Evolutionary conservation across 2,888 invertebrate species (phyloP).

Genomic region (Andrena haemorrhoa): DNA sequence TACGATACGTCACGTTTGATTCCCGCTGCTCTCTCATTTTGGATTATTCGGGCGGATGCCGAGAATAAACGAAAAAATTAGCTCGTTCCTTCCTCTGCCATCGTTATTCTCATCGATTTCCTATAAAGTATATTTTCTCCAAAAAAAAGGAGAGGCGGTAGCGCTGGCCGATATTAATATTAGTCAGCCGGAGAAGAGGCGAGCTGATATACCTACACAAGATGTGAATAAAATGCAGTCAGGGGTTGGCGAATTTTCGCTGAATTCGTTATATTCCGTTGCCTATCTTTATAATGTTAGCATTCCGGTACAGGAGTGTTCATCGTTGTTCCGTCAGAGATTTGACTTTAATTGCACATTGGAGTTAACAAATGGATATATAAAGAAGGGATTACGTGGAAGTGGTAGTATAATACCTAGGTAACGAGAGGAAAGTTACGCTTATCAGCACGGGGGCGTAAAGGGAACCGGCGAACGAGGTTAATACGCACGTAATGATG

Average conservation of each 20-base stretch:
- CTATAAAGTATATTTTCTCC: constrained; percentile 16
- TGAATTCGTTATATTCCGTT: not conserved
- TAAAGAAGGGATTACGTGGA: not conserved
- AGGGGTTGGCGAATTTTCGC: not conserved
- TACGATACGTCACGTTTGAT: not conserved
- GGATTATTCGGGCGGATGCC: not conserved
- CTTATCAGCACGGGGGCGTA: not conserved
- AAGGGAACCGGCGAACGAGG: constrained; percentile 20
- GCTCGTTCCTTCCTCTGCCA: not conserved
- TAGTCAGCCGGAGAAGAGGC: not conserved
- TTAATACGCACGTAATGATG: constrained; percentile 52
- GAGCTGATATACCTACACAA: not conserved
- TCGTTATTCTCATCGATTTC: constrained; percentile 21
- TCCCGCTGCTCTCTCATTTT: not conserved
- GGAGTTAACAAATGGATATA: not conserved
- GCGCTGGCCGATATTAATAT: not conserved
- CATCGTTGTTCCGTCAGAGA: too few species aligned
- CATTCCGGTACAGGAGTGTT: not conserved
- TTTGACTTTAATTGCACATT: not conserved
- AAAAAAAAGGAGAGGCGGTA: not conserved
- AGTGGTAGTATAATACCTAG: not conserved
- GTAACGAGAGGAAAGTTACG: not conserved
- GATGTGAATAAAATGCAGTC: not conserved
- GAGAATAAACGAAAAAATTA: constrained; percentile 18
- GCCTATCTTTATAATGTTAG: not conserved